Evolutionary conservation across 2,113 vertebrate species (phyloP).

Genomic region (Lasiurus borealis): DNA sequence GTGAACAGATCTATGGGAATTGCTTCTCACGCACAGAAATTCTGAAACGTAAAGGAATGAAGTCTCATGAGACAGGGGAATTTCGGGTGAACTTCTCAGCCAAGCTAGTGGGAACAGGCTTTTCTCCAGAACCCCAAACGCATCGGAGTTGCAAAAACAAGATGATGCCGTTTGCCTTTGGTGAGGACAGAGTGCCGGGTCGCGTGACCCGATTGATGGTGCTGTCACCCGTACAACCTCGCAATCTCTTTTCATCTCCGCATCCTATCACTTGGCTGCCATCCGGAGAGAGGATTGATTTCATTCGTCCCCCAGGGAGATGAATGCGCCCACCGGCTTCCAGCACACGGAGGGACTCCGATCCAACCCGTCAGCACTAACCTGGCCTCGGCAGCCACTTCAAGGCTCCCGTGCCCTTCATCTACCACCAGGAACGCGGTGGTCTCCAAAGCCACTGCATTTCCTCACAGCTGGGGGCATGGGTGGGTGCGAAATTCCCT

Average conservation of each 20-base stretch:
- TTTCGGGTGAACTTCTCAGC: not conserved
- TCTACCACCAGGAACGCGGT: not conserved
- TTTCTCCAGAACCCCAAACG: not conserved
- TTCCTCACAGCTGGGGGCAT: not conserved
- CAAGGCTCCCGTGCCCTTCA: not conserved
- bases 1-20: not conserved
- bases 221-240: slow-evolving; percentile 60
- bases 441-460: not conserved
- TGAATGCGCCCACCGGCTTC: slow-evolving; percentile 67
- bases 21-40: slow-evolving; percentile 29
- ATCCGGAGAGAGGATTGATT: slow-evolving; percentile 75
- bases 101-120: not conserved
- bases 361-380: not conserved
- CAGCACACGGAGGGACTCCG: not conserved
- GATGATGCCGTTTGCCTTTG: slow-evolving; percentile 13
- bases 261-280: slow-evolving; percentile 76
- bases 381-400: not conserved
- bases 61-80: not conserved
- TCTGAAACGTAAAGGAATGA: slow-evolving; percentile 13
- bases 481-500: not conserved
- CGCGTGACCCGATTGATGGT: slow-evolving; percentile 54
- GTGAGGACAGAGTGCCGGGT: not conserved
- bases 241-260: slow-evolving; percentile 77
- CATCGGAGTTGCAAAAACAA: slow-evolving; percentile 12
- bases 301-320: slow-evolving; percentile 70